A percentile compares a stretch with the other conserved stretches of the same genome.
Evolutionary conservation across 2,113 vertebrate species (phyloP).

Genomic region (Phalacrocorax brasilianus): DNA sequence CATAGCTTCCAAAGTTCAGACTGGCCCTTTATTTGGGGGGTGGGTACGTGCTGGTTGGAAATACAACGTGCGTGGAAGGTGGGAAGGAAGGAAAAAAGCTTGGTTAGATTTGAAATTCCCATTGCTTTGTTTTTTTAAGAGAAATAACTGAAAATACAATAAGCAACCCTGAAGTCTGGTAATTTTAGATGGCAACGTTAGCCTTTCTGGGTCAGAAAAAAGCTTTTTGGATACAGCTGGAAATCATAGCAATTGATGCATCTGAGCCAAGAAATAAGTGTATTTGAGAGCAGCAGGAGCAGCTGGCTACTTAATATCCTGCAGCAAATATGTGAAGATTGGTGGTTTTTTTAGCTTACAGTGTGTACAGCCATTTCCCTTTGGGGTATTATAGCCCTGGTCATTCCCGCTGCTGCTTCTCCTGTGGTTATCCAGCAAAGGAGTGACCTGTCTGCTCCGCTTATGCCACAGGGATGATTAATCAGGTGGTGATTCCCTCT

Average conservation of each 20-base stretch:
- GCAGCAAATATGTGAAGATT: background rate
- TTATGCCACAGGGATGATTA: background rate
- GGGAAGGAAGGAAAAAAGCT: background rate
- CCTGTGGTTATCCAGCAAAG: background rate
- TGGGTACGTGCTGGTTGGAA: background rate
- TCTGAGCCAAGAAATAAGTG: background rate
- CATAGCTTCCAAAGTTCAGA: background rate
- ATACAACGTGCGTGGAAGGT: background rate
- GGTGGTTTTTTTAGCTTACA: background rate
- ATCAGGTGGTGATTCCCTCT: background rate
- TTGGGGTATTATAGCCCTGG: rapidly evolving
- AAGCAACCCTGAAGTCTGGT: background rate
- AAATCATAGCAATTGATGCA: background rate
- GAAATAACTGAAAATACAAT: background rate
- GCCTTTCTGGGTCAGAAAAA: background rate
- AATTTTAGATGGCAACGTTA: background rate
- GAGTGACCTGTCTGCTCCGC: background rate
- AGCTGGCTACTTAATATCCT: background rate
- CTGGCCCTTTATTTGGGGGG: background rate
- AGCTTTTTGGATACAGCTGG: background rate
- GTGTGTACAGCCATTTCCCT: background rate
- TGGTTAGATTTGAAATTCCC: background rate
- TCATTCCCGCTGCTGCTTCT: background rate
- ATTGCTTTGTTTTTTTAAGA: background rate
- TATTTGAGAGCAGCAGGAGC: background rate